Base-by-base conservation (phyloP, 2,888 invertebrate genomes). In the Rutpela maculata region DNA sequence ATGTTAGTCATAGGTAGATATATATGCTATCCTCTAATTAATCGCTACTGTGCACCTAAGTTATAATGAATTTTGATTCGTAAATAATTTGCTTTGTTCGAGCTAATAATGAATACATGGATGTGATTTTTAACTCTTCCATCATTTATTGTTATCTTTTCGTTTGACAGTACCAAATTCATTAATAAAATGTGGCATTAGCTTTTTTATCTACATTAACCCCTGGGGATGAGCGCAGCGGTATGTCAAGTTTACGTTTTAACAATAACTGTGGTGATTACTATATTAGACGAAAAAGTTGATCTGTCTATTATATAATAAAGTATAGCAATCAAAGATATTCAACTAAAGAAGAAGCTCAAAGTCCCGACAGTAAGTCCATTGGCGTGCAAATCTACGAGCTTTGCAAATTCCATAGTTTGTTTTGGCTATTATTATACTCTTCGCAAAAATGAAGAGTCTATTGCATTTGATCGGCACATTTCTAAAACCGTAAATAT, bases 81-180 rank as follows among this genome's bases (percentile, higher is more conserved):
- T 35, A n/a, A 35, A n/a, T 35, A 15, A 18, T 35, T 31, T 10
- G 35, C 31, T 17, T 63, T 63, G 35, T 63, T 35, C n/a, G n/a
- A 10, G 31, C 5, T 63, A 35, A 17, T 31, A 63, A 26, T 26
- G 31, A 63, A 63, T 35, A 63, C 62, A 63, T 17, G 62, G 35
- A 63, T 63, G n/a, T 35, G 62, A 63, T 63, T 63, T 63, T 63
- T 31, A 35, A 35, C 62, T 63, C 31, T 63, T 17, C 62, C 62
- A 63, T 63, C 62, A 63, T 63, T 63, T 63, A 63, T 63, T 63
- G 35, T 63, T 22, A 15, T 50, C 35, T 35, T n/a, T 63, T 63
- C 35, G 18, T n/a, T 31, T 17, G 62, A 63, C 17, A 63, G 18
- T 17, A 35, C 62, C 62, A 35, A 35, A 63, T 35, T 35, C 62